Evolutionary conservation across 2,113 vertebrate species (phyloP).

Genomic region (Poeciliopsis retropinna): DNA sequence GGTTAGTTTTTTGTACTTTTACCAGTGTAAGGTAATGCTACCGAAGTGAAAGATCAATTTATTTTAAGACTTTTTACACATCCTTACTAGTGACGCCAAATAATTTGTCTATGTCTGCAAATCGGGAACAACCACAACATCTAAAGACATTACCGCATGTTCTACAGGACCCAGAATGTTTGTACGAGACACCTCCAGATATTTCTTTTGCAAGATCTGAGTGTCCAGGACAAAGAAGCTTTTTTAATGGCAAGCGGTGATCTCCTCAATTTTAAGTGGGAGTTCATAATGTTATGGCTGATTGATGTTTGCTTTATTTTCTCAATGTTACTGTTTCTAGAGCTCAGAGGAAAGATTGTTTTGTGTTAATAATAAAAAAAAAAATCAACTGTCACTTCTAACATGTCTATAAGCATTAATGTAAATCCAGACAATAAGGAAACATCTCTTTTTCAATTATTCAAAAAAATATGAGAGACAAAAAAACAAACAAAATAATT

Average conservation of each 20-base stretch:
- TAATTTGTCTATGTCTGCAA: background rate
- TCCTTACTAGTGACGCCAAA: background rate
- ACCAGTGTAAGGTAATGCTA: background rate
- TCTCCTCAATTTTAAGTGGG: background rate
- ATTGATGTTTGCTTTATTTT: constrained; percentile 43
- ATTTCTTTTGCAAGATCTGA: background rate
- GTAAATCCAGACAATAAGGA: background rate
- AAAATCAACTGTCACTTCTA: constrained; percentile 2
- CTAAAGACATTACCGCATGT: background rate
- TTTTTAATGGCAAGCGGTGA: background rate
- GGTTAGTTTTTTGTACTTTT: background rate
- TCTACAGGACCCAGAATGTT: background rate
- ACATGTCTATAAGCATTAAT: background rate
- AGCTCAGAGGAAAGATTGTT: constrained; percentile 80
- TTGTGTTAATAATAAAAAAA: background rate
- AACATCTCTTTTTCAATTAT: background rate
- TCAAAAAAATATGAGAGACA: background rate
- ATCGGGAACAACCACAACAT: background rate
- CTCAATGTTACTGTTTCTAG: constrained; percentile 54
- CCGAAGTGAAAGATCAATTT: background rate
- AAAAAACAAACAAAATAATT: constrained; percentile 18
- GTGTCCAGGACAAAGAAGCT: background rate
- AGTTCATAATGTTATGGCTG: constrained; percentile 5
- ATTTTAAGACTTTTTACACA: no score
- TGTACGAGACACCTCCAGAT: background rate